Evolutionary conservation across 2,888 invertebrate species (phyloP).

Genomic region (Deilephila porcellus): DNA sequence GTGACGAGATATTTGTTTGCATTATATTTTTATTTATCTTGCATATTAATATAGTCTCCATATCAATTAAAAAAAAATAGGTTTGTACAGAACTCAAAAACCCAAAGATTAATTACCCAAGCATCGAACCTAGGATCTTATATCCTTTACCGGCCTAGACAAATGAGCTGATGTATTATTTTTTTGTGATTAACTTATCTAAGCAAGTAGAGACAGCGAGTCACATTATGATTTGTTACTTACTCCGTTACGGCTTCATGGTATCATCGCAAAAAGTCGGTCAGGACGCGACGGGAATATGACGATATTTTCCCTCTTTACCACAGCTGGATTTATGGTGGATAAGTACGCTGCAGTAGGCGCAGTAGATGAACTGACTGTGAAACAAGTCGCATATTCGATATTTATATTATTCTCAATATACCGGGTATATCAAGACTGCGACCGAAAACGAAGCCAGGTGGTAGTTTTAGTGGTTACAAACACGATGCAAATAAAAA

Average conservation of each 20-base stretch:
- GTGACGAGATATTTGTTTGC: no score
- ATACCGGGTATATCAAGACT: no score
- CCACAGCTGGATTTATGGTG: not conserved
- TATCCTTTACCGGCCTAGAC: not conserved
- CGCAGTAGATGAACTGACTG: no score
- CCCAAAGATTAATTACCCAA: not conserved
- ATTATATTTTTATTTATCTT: no score
- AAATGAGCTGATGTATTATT: not conserved
- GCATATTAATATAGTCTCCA: no score
- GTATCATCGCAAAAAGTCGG: constrained; percentile 17
- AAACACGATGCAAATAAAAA: no score
- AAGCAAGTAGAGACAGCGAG: constrained; percentile 4
- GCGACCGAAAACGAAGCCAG: no score
- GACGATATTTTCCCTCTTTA: not conserved
- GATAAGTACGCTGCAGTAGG: no score
- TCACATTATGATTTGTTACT: constrained; percentile 18
- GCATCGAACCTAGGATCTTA: not conserved
- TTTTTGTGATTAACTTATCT: not conserved
- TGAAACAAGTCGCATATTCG: no score
- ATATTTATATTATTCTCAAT: no score
- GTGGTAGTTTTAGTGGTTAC: no score
- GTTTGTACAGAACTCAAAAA: not conserved
- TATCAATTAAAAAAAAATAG: no score
- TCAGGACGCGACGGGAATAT: not conserved
- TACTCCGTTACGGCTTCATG: constrained; percentile 25